These are phyloP conservation scores for Scaptomyza reducta DNA, from an alignment of 2,888 invertebrate genomes.

Conservation along the genomic window DNA sequence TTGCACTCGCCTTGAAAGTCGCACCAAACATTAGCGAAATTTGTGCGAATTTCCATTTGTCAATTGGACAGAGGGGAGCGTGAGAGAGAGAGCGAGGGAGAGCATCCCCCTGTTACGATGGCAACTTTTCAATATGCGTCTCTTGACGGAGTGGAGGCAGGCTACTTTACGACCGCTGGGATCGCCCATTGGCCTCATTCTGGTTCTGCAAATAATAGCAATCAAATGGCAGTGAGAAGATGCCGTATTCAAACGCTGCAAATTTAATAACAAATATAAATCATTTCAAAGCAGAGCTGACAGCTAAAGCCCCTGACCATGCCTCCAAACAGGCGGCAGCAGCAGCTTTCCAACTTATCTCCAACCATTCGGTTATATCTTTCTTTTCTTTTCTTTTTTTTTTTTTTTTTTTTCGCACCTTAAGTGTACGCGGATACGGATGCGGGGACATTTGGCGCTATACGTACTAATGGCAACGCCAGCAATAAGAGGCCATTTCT, in stretches of 20 bases:
- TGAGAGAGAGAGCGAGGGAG: no score
- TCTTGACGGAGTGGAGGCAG: conserved; percentile 1
- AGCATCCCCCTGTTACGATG: conserved; percentile 8
- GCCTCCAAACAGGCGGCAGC: background rate
- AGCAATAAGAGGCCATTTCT: conserved; percentile 64
- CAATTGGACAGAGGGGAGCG: conserved; percentile 28
- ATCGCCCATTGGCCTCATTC: conserved; percentile 60
- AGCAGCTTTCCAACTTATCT: background rate
- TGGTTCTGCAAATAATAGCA: conserved; percentile 72
- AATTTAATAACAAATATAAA: conserved; percentile 78
- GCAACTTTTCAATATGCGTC: conserved; percentile 47
- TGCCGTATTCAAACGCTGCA: conserved; percentile 71
- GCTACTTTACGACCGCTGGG: conserved; percentile 46
- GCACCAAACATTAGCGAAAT: conserved; percentile 28
- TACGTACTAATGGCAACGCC: conserved; percentile 67
- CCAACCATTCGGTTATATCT: background rate
- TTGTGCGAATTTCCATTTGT: conserved; percentile 55
- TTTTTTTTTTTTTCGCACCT: conserved; percentile 42
- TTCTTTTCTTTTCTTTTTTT: background rate
- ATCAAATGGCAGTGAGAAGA: conserved; percentile 56
- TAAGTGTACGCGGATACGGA: conserved; percentile 50
- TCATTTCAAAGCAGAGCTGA: conserved; percentile 69
- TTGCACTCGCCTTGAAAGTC: conserved; percentile 26
- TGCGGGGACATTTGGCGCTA: conserved; percentile 46
- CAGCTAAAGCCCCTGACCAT: conserved; percentile 55